A percentile compares a stretch with the other conserved stretches of the same genome.
Conservation (phyloP, 2,113 vertebrate species). For the Mus musculus region GRCm39 chr10:18863001-18863500, state of each 20-base stretch:
- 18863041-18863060: background rate
- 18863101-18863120: constrained; percentile 54
- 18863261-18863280: constrained; percentile 61
- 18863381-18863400: constrained; percentile 66
- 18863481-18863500: constrained; percentile 66
- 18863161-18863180: constrained; percentile 69
- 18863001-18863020: background rate
- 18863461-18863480: constrained; percentile 76
- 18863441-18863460: constrained; percentile 86
- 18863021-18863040: background rate
- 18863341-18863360: constrained; percentile 76
- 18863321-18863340: constrained; percentile 75
- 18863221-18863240: constrained; percentile 84
- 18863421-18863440: constrained; percentile 87
- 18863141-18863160: constrained; percentile 56
- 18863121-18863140: constrained; percentile 10
- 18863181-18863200: constrained; percentile 73
- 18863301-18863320: constrained; percentile 73
- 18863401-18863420: constrained; percentile 85
- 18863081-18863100: constrained; percentile 11
- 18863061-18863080: background rate
- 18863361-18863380: constrained; percentile 73
- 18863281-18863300: constrained; percentile 81
- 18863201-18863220: constrained; percentile 75
- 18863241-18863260: constrained; percentile 63